Evolutionary conservation across 2,888 invertebrate genomes (phyloP), one percentile per base, ranked within the genome.

Genomic region (Polyploca ridens): DNA sequence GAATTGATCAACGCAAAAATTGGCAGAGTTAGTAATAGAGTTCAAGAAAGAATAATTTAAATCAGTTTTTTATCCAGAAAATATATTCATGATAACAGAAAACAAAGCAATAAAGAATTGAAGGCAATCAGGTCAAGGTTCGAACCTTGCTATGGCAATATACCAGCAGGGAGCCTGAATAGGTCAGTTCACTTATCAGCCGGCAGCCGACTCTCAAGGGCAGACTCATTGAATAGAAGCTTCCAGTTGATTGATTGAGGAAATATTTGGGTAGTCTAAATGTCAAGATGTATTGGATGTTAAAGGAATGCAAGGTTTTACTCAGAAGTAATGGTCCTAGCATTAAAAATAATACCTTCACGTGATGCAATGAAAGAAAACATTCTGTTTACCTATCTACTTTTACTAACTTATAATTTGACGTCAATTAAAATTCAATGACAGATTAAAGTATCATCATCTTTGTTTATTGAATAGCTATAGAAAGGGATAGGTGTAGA

Each of bases 121-220:
- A 14, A 54, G 19, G 19, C 54, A 54, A 19, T 19, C 13, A 62
- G 67, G 68, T 69, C 71, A 69, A 72, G 70, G 68, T 67, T 41
- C n/a, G 64, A 64, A 60, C 60, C 69, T 66, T 64, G 67, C 59
- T 65, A 67, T n/a, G 68, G 41, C 11, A 33, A 58, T 57, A 58
- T 19, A 68, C 6, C 71, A 63, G 70, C 69, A 62, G 67, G 68
- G 65, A 38, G 59, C 68, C 67, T 49, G 54, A 54, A 64, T 67
- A 69, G 69, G 71, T 71, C 70, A 70, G 68, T 66, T 63, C 49
- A 58, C 54, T 63, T 64, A 16, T 54, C 54, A 54, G 54, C 54
- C 54, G 54, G 19, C 7, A 54, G 54, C 54, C 54, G 54, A 10
- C 7, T 7, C 10, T n/a, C 49, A 49, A 49, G 49, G 49, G 16